Conservation (phyloP, 2,113 vertebrate species). For the Myrmophylax atrothorax region DNA sequence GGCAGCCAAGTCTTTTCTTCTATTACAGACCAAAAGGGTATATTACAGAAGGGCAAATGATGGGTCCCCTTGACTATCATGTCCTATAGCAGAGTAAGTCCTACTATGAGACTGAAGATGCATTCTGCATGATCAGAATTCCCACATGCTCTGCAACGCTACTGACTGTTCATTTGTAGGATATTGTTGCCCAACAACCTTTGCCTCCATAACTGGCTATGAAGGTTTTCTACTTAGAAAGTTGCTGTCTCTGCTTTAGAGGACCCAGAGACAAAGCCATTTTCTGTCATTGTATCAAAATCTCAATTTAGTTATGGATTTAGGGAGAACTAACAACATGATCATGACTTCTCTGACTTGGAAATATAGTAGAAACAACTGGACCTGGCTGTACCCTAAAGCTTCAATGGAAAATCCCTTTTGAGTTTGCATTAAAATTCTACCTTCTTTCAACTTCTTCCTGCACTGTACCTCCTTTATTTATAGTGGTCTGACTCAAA, state of each 20-base stretch:
- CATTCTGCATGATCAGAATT: not conserved
- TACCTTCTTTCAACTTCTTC: not conserved
- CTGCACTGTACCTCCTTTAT: not conserved
- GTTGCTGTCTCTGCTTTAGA: not conserved
- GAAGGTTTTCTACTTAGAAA: not conserved
- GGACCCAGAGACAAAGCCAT: not conserved
- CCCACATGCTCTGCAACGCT: not conserved
- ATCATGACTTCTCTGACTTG: not conserved
- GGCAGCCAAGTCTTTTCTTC: not conserved
- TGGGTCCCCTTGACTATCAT: not conserved
- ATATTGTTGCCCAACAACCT: accelerated
- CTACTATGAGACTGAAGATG: not conserved
- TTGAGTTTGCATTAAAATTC: not conserved
- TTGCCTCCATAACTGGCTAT: not conserved
- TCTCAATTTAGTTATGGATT: not conserved
- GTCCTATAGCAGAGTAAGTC: not conserved
- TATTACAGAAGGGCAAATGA: not conserved
- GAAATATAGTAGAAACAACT: not conserved
- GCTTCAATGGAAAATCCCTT: not conserved
- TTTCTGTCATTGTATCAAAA: not conserved
- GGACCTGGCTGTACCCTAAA: not conserved
- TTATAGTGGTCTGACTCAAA: not conserved
- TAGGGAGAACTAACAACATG: not conserved
- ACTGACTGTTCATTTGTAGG: not conserved
- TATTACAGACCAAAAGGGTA: not conserved